phyloP scores from a whole-genome alignment of 2,113 vertebrate genomes.

The Toxotes chatareus region DNA sequence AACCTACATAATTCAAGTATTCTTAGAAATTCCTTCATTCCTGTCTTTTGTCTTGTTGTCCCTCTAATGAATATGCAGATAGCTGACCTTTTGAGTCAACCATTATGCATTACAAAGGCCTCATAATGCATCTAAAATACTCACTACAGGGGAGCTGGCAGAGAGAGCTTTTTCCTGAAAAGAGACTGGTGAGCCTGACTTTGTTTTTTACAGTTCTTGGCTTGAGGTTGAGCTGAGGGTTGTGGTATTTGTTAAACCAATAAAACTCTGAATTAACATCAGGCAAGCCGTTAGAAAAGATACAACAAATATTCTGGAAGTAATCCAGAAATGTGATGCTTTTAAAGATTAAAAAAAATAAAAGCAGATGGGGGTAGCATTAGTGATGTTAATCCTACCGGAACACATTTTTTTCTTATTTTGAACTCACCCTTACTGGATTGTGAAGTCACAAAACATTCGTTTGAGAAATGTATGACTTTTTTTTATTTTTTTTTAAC shows the following conservation, averaged over 20 bases:
- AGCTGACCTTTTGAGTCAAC: conserved; percentile 48
- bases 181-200: conserved; percentile 25
- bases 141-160: conserved; percentile 50
- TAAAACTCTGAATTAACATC: conserved; percentile 15
- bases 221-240: conserved; percentile 33
- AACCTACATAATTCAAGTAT: conserved; percentile 6
- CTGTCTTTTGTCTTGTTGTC: conserved; percentile 56
- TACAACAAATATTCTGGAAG: background rate
- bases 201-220: conserved; percentile 54
- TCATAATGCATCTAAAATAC: conserved; percentile 62
- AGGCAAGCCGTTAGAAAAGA: background rate
- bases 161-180: conserved; percentile 38
- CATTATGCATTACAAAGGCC: conserved; percentile 68
- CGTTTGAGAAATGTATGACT: background rate
- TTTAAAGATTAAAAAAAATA: conserved; percentile 15
- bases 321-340: background rate
- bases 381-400: conserved; percentile 17
- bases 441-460: background rate
- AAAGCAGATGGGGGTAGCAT: background rate
- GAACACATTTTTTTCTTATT: conserved; percentile 2
- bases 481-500: too few relatives aligned
- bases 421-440: background rate
- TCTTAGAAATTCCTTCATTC: conserved; percentile 33
- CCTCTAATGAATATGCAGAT: conserved; percentile 65
- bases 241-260: conserved; percentile 33